phyloP scores from a whole-genome alignment of 2,888 invertebrate species.

The Eretmocerus hayati region DNA sequence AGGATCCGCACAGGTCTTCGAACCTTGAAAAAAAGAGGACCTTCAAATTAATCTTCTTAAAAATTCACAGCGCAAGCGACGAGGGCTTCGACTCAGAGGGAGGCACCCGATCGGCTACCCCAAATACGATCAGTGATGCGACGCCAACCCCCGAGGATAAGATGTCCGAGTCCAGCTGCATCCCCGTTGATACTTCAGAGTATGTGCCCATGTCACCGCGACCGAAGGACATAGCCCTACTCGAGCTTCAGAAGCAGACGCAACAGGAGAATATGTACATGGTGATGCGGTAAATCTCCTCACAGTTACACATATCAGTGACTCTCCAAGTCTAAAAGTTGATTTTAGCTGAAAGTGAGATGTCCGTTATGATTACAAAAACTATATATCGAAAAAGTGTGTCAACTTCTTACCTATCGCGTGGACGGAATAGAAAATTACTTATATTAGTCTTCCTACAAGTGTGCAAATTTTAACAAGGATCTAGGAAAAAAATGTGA shows the following conservation, averaged over 20 bases:
- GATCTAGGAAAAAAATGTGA: background rate
- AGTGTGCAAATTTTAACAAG: background rate
- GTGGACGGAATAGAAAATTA: conserved; percentile 12
- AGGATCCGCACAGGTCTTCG: background rate
- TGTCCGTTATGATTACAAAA: too few relatives aligned
- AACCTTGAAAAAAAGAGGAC: background rate
- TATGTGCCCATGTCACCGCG: conserved; percentile 44
- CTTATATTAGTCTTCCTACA: conserved; percentile 20
- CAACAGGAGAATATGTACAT: conserved; percentile 38
- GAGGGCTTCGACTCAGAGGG: conserved; percentile 38
- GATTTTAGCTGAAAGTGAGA: background rate
- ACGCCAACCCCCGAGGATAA: conserved; percentile 34
- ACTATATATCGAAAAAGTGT: too few relatives aligned
- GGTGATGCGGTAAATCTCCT: conserved; percentile 36
- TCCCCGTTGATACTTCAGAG: conserved; percentile 32
- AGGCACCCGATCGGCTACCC: conserved; percentile 34
- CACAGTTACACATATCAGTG: background rate
- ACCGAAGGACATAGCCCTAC: conserved; percentile 31
- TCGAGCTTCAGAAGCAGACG: conserved; percentile 27
- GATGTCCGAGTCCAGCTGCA: conserved; percentile 4
- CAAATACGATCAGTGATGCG: conserved; percentile 31
- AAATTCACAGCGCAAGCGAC: conserved; percentile 29
- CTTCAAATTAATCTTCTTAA: conserved; percentile 6
- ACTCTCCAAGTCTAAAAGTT: background rate
- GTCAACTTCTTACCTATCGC: conserved; percentile 9